phyloP scores from a whole-genome alignment of 2,888 invertebrate species.

The Microchrysa polita region DNA sequence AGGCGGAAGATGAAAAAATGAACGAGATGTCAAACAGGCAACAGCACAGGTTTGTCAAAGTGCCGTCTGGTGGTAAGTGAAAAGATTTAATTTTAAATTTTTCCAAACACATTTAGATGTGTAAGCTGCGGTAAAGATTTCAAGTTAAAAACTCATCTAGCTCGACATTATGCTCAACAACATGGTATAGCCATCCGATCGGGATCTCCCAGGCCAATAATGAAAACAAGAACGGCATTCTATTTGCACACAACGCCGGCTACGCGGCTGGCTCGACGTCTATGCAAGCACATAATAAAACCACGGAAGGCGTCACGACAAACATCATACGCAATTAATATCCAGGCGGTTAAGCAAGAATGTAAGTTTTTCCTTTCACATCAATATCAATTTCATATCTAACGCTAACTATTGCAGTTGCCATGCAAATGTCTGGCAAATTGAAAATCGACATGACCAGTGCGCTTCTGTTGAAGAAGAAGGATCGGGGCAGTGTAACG shows the following conservation, averaged over 20 bases:
- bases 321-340: conserved; percentile 82
- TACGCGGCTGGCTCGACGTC: conserved; percentile 86
- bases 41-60: conserved; percentile 58
- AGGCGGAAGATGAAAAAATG: conserved; percentile 67
- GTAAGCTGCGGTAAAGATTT: conserved; percentile 95
- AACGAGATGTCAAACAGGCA: conserved; percentile 63
- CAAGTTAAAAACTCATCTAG: conserved; percentile 92
- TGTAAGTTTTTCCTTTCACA: conserved; percentile 68
- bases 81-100: conserved; percentile 1
- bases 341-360: conserved; percentile 86
- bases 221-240: conserved; percentile 97
- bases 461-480: conserved; percentile 68
- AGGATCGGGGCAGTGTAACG: conserved; percentile 74
- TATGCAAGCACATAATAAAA: conserved; percentile 83
- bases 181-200: conserved; percentile 79
- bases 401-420: conserved; percentile 63
- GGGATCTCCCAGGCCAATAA: conserved; percentile 88
- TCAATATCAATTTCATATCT: not conserved
- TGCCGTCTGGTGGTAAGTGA: too few relatives aligned
- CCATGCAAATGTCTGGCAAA: conserved; percentile 68
- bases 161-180: conserved; percentile 91
- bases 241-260: conserved; percentile 91
- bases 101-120: conserved; percentile 47
- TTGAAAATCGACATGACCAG: conserved; percentile 68
- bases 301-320: conserved; percentile 89